Percentiles rank a stretch among this genome's conserved stretches.
Conservation (phyloP, 2,797 vertebrate genomes). For the Tiaroga cobitis region DNA sequence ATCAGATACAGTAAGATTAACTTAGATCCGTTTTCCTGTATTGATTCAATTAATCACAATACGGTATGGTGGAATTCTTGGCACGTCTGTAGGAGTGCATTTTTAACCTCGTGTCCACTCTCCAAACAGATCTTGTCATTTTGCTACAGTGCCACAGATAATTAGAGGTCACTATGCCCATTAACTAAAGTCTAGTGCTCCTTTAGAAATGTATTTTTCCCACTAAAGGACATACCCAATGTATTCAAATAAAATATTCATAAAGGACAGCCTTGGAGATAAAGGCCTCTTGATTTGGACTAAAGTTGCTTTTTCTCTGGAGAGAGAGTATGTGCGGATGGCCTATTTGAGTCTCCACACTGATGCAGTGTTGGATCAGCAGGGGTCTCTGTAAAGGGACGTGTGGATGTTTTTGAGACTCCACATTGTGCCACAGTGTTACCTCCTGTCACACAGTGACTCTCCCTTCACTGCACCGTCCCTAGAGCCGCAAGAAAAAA, state of each 20-base stretch:
- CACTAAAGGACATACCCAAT: conserved; percentile 12
- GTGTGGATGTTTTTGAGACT: neutral
- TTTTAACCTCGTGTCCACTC: conserved; percentile 8
- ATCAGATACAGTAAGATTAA: neutral
- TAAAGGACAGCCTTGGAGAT: conserved; percentile 27
- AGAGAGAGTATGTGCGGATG: conserved; percentile 2
- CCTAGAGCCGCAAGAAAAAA: neutral
- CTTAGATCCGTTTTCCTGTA: neutral
- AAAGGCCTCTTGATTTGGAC: conserved; percentile 15
- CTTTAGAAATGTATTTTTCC: conserved; percentile 21
- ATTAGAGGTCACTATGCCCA: conserved; percentile 35
- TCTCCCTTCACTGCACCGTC: neutral
- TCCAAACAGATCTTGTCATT: conserved; percentile 27
- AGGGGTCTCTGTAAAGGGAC: neutral
- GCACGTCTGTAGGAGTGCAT: neutral
- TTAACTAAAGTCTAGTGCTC: neutral
- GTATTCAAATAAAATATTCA: conserved; percentile 43
- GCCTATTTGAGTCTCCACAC: neutral
- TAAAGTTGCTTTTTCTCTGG: neutral
- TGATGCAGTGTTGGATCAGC: neutral
- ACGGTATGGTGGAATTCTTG: neutral
- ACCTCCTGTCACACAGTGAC: conserved; percentile 25
- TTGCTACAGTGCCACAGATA: conserved; percentile 22
- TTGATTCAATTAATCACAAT: neutral
- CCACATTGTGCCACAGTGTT: conserved; percentile 1